Base-by-base conservation (phyloP, 2,113 vertebrate species). In the Astatotilapia flaviijosephi region DNA sequence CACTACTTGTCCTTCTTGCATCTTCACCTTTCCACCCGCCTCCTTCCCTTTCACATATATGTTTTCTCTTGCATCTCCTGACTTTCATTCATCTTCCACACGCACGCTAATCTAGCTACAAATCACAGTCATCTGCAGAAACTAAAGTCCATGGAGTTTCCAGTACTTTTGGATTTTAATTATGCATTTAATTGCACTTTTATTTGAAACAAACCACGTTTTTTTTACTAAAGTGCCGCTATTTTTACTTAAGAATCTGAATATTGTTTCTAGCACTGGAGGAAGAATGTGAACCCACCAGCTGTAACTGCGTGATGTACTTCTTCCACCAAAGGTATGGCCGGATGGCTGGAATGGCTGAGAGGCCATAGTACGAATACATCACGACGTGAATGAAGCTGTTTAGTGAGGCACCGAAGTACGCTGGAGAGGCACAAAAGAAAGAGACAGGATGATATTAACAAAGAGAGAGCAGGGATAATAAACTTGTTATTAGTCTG, bases 241-340 rank as follows among this genome's bases (percentile, higher is more conserved):
- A 33, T 51, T 77, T 80, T 53, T n/a, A 81, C 3, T 35, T 21
- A 37, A 80, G 6, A 5, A 53, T 47, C 8, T 5, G 15, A 40
- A 35, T 83, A 21, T 23, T 60, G 11, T 2, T 19, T 31, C 73
- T 19, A 77, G 10, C 45, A 33, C 45, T 0, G 26, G 45, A 77
- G 17, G 45, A 79, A 51, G 37, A 42, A 53, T 42, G 5, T 47
- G 4, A 80, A 88, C 98, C 97, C 94, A 99, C 99, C 97, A 99
- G 96, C 95, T 99, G 99, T 9, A 98, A 96, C 95, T 99, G 98
- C 33, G 99, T 99, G 95, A 99, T 99, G 94, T 99, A 99, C 91
- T 97, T 99, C 96, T 99, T 99, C 99, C 99, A 99, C 99, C 99
- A 99, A 70, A 99, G 98, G 95, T 98, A 99, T 0, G 98, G 99